A percentile compares a stretch with the other conserved stretches of the same genome.
These are phyloP conservation scores for Drosophila mayri DNA, from an alignment of 1,140 invertebrate genomes.

Conservation along the genomic window DNA sequence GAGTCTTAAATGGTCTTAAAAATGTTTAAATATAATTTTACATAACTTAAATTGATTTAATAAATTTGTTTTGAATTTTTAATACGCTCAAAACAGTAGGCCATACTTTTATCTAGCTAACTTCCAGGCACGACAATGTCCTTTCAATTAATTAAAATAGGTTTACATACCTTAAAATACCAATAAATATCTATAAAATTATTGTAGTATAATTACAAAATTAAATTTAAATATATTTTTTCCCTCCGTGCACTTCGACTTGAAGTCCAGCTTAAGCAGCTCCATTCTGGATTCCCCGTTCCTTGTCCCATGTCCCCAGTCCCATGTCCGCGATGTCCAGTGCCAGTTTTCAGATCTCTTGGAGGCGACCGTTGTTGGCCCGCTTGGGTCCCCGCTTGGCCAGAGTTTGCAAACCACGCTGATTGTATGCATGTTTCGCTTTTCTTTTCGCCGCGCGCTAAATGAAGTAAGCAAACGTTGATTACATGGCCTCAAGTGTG, in stretches of 20 bases:
- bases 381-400: neutral
- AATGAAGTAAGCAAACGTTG: conserved; percentile 84
- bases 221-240: neutral
- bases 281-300: conserved; percentile 54
- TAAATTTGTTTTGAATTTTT: rapidly evolving
- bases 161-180: rapidly evolving
- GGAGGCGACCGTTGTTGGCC: neutral
- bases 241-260: conserved; percentile 4
- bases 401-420: conserved; percentile 46
- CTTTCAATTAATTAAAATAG: neutral
- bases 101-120: neutral
- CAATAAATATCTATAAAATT: neutral
- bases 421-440: conserved; percentile 83
- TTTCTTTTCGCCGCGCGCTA: conserved; percentile 82
- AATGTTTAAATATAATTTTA: neutral
- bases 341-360: conserved; percentile 16
- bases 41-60: neutral
- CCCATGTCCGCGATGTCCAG: conserved; percentile 15
- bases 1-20: neutral
- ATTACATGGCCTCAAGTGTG: conserved; percentile 83
- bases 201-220: too few species aligned
- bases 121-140: neutral
- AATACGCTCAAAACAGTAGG: too few species aligned
- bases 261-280: conserved; percentile 53
- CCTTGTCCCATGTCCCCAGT: conserved; percentile 8